Evolutionary conservation across 2,113 vertebrate species (phyloP), one percentile per base, ranked within the genome.

Genomic region (Chinchilla lanigera): DNA sequence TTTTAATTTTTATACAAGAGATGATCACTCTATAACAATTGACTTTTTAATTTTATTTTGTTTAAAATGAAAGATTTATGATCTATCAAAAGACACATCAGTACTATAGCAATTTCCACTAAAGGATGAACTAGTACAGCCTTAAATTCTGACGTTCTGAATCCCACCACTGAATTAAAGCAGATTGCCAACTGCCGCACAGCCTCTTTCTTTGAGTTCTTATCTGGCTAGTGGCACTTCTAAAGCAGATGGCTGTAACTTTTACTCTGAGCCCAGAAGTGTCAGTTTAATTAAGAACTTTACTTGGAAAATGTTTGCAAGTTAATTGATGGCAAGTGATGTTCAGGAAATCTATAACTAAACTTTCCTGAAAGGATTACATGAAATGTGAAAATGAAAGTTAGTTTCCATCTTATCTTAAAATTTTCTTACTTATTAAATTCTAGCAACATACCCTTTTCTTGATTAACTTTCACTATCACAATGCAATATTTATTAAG

Each of bases 261-360:
- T 10, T 89, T 38, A 95, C 38, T 63, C 19, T 52, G 69, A 90
- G 54, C 50, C 41, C 71, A 67, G 85, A 98, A 98, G 92, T 95
- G n/a, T 11, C 94, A 88, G 82, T 95, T 92, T 6, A 98, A 98
- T 96, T 98, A 92, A 65, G 96, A 96, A 96, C 26, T 92, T 96
- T 96, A 86, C 96, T 98, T 97, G 26, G 75, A 98, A 97, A 93
- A 58, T 2, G 16, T 93, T 71, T 96, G 44, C 56, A 33, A 97
- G 77, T 93, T 98, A 94, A 90, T 73, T 97, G 38, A 65, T 56
- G 7, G 33, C 13, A 65, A 97, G 41, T 96, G 13, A 54, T 98
- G 84, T 92, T 35, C 58, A 67, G 13, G 22, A 60, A 44, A 41
- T 19, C 17, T 50, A 33, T 35, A 44, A 1, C 50, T 73, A 92